Base-by-base conservation (phyloP, 2,797 vertebrate species). In the Artibeus jamaicensis region DNA sequence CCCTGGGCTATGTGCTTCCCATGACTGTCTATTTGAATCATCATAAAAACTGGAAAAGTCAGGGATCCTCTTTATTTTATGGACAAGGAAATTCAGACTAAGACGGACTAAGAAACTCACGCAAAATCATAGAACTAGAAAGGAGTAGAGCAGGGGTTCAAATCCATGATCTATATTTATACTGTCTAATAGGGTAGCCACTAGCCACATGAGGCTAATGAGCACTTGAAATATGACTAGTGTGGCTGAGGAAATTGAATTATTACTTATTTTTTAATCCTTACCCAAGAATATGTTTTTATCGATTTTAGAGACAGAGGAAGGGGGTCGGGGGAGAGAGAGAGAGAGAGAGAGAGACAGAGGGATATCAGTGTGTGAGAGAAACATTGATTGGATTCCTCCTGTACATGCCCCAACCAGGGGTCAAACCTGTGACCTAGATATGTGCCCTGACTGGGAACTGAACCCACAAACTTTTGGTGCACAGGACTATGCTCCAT, bases 1-100 rank as follows among this genome's bases (percentile, higher is more conserved):
- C 91, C 57, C 19, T 5, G 0, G 73, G 92, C 50, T 96, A 32
- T 48, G 70, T 79, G 76, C 62, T 94, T 82, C 90, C 77, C 68
- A 73, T 46, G 32, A 79, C 82, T 82, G 68, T 84, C 34, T 93
- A 53, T 92, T 92, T 94, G 71, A 95, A 96, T 93, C 73, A 79
- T 77, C 73, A 74, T 67, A 79, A 34, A 32, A 44, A 67, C 48
- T 88, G 83, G 53, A 92, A 86, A 91, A 96, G 91, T 59, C 70
- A 86, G 88, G 57, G 50, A 79, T 91, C 65, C 37, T 91, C 62
- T 91, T 15, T 87, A 68, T 91, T 95, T 91, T 88, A 78, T 50
- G 65, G 65, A 86, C 24, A 88, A 86, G 65, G 44, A 68, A 48
- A 71, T 89, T 85, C 73, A 89, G 55, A 44, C 18, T 77, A 82